These are phyloP conservation scores for Drosophila parthenogenetica DNA, from an alignment of 2,888 invertebrate genomes.

Conservation along the genomic window DNA sequence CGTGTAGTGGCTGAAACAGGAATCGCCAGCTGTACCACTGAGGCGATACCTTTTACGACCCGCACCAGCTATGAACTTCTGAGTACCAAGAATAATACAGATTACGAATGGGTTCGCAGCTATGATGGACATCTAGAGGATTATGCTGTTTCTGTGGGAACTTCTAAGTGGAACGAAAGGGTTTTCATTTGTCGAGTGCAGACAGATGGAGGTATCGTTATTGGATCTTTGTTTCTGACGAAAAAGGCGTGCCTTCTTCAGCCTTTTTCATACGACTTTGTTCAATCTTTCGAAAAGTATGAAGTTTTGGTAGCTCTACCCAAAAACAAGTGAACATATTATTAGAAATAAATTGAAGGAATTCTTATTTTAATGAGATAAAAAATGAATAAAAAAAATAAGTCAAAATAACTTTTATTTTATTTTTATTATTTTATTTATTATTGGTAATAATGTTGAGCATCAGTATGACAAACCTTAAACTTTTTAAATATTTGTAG, in stretches of 20 bases:
- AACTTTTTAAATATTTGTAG: too few species aligned
- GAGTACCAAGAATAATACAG: slow-evolving; percentile 16
- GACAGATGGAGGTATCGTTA: not conserved
- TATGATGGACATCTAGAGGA: slow-evolving; percentile 52
- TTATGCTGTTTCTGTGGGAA: slow-evolving; percentile 50
- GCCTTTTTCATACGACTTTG: slow-evolving; percentile 3
- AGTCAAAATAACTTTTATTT: too few species aligned
- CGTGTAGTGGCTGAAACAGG: slow-evolving; percentile 58
- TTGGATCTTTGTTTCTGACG: slow-evolving; percentile 45
- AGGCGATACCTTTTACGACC: slow-evolving; percentile 4
- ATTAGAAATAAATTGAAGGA: not conserved
- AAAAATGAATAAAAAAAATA: too few species aligned
- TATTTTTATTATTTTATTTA: too few species aligned
- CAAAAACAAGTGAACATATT: not conserved
- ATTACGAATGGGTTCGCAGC: slow-evolving; percentile 51
- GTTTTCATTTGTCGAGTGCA: not conserved
- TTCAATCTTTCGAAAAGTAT: slow-evolving; percentile 50
- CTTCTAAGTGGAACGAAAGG: slow-evolving; percentile 23
- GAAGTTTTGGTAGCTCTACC: slow-evolving; percentile 46
- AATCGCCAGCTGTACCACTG: slow-evolving; percentile 43
- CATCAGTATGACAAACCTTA: too few species aligned
- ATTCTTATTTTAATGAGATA: too few species aligned
- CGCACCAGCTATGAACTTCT: slow-evolving; percentile 41
- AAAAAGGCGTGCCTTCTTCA: slow-evolving; percentile 48
- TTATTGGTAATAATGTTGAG: too few species aligned